Base-by-base conservation (phyloP, 30 jellyfish, hydroid and myxozoan species). In the Aurelia coerulea region DNA sequence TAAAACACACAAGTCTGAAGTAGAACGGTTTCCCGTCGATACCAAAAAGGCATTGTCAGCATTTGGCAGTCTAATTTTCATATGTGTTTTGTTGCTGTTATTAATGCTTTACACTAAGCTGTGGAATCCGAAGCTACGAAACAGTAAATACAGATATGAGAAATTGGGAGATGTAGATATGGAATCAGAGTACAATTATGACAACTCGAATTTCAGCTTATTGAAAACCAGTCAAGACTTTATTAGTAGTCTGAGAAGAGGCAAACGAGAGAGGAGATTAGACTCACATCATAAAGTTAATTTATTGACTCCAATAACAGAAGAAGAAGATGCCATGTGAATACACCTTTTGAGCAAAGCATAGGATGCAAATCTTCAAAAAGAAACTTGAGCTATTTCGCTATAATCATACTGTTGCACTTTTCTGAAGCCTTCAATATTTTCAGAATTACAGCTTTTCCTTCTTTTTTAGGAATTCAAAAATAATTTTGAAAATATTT, bases 171-270 rank as follows among this genome's bases (percentile, higher is more conserved):
- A 83, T 35, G 62, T 39, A 3, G 80, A 66, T 42, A 71, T 73
- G 52, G 82, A 73, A 33, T 72, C 70, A 4, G 93, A 59, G 33
- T 50, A 35, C 56, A 65, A 54, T 8, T 59, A 79, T 19, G 65
- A 79, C 62, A 54, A 79, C 49, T 64, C 80, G 3, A 69, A 68
- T 46, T 81, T 90, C 84, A 90, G 93, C 56, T 79, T 90, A 70
- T 39, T 90, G 62, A 90, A 90, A 79, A 90, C 92, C 64, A 83
- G 97, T 56, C 97, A 90, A 73, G 90, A 69, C 10, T 90, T 90
- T 51, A 76, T 90, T 11, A 84, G 89, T 37, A 84, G 90, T 52
- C 68, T 90, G 34, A 66, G 83, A 65, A 84, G 85, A 11, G 42
- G 84, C 34, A 83, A 86, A 49, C 65, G 76, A 60, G 88, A 78